Evolutionary conservation across 2,888 invertebrate genomes (phyloP).

Genomic region (Lasioglossum figueresi): DNA sequence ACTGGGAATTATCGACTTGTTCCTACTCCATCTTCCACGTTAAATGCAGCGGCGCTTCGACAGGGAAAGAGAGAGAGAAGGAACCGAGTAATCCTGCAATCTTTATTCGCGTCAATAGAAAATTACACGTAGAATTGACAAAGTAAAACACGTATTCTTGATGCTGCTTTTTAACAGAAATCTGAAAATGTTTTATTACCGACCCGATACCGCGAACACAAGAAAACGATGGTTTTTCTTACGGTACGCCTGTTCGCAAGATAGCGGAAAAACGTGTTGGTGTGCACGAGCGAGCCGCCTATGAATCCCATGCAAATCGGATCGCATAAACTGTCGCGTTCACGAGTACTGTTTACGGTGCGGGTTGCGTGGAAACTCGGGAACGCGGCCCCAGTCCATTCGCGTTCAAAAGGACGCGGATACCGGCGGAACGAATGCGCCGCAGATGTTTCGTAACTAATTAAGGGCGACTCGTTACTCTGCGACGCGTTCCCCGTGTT

Average conservation of each 20-base stretch:
- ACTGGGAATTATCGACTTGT: neutral
- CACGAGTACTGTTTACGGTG: constrained; percentile 21
- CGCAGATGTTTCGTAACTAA: constrained; percentile 54
- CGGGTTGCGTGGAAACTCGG: neutral
- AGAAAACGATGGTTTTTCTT: neutral
- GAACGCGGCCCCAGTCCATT: neutral
- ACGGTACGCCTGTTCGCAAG: neutral
- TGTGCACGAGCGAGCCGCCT: constrained; percentile 6
- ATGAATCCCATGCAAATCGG: constrained; percentile 46
- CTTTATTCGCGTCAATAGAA: too few species aligned
- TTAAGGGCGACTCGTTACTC: constrained; percentile 46
- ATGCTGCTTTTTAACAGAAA: neutral
- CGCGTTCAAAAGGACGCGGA: constrained; percentile 17
- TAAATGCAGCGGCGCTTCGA: neutral
- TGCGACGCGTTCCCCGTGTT: neutral
- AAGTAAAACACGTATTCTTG: too few species aligned
- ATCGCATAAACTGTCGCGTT: constrained; percentile 36
- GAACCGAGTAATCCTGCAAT: neutral
- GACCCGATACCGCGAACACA: neutral
- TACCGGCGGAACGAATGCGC: constrained; percentile 26
- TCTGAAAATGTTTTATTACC: neutral
- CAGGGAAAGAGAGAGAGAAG: too few species aligned
- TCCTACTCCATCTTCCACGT: neutral
- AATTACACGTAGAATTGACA: neutral
- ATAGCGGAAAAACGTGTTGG: constrained; percentile 29